Evolutionary conservation across 2,113 vertebrate genomes (phyloP), one percentile per base, ranked within the genome.

Genomic region (Hystrix cristata): DNA sequence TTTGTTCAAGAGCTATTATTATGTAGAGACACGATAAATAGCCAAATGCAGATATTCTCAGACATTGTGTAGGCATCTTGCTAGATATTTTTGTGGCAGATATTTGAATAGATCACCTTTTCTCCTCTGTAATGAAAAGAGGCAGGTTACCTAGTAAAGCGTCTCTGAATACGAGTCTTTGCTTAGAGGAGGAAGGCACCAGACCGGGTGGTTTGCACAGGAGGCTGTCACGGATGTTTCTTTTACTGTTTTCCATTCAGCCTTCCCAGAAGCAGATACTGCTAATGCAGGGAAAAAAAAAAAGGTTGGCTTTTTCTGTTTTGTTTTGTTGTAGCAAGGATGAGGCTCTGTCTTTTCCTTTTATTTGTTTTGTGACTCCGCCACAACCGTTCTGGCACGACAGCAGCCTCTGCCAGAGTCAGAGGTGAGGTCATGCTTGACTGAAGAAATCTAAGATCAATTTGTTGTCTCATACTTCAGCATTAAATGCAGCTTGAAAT

Each of bases 371-470:
- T 84, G 25, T 78, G 69, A 87, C 48, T 57, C 67, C 21, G 14
- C 57, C 57, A 43, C 48, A 34, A 19, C 62, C 34, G 53, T 59
- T 95, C 59, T 71, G 25, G 27, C 57, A 64, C 57, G 0, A 0
- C 55, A 67, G 88, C 65, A 60, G 81, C 79, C 95, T 95, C 88
- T 91, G 91, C 71, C 43, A 64, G 82, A 97, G 94, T 97, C 96
- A 98, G 95, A 97, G 97, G 96, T 97, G 96, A 98, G 89, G 96
- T 95, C 92, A 97, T 3, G 91, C 97, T 96, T 97, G 97, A 95
- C 95, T 97, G 96, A 92, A 92, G 82, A 97, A 94, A 97, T 97
- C 95, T 93, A 94, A 97, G 96, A 98, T 98, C 97, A 98, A 97
- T 98, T 98, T 98, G 97, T 97, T 96, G 92, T 95, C 94, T 97